These are phyloP conservation scores for Exephanes ischioxanthus DNA, from an alignment of 2,888 invertebrate species.

Conservation along the genomic window DNA sequence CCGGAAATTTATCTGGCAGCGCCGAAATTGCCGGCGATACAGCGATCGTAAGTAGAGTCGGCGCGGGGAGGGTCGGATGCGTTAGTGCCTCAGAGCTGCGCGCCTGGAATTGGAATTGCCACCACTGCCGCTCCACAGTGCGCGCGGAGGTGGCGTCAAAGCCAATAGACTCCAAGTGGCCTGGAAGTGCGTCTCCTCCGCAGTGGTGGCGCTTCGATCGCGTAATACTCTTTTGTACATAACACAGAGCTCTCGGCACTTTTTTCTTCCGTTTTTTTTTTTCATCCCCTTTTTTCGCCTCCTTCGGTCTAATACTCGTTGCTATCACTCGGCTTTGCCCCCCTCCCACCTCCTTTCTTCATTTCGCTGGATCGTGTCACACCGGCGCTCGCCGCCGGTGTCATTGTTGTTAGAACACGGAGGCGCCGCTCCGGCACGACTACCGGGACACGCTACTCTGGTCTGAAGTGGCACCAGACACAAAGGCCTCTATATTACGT, in stretches of 20 bases:
- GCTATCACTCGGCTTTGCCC: conserved; percentile 28
- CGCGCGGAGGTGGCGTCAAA: conserved; percentile 10
- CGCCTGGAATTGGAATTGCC: conserved; percentile 28
- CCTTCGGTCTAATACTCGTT: conserved; percentile 55
- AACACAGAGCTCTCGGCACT: conserved; percentile 17
- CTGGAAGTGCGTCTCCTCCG: not conserved
- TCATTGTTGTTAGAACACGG: conserved; percentile 80
- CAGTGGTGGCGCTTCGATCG: conserved; percentile 9
- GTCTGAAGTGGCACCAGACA: conserved; percentile 79
- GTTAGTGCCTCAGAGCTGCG: not conserved
- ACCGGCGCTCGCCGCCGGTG: conserved; percentile 80
- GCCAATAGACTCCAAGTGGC: conserved; percentile 23
- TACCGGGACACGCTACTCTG: conserved; percentile 62
- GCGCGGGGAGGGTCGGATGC: not conserved
- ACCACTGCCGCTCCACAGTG: not conserved
- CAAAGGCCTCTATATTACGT: conserved; percentile 83
- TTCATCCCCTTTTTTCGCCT: conserved; percentile 18
- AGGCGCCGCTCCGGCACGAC: conserved; percentile 37
- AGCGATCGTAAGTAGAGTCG: not conserved
- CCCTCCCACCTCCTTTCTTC: conserved; percentile 20
- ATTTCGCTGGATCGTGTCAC: conserved; percentile 41
- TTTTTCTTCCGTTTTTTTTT: conserved; percentile 46
- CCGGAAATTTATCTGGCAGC: not conserved
- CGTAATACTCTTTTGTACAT: conserved; percentile 19
- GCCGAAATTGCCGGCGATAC: not conserved